Base-by-base conservation (phyloP, 2,888 invertebrate genomes). In the Orthonychiurus folsomi region DNA sequence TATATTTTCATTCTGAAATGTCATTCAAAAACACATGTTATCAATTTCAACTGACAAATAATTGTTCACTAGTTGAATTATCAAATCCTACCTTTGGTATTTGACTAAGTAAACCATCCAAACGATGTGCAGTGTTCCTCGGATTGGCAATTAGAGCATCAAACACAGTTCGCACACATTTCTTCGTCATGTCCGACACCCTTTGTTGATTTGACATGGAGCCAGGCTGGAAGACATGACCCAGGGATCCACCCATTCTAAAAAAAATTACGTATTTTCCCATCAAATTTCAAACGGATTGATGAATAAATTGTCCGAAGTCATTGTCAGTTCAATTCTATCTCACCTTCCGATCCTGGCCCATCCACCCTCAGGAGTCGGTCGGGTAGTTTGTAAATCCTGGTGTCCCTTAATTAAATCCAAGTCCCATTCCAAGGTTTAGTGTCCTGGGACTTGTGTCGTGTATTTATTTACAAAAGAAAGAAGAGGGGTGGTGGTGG, bases 111-210 rank as follows among this genome's bases (percentile, higher is more conserved):
- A 85, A 78, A n/a, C 81, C 81, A 73, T 86, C 86, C 37, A 86
- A 76, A 52, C 83, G 79, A 73, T 85, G 84, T 57, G 84, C 81
- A 12, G 85, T 82, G 61, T 85, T 81, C 75, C 82, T 82, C 0
- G 85, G 85, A 76, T 86, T 85, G 1, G 85, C 85, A 63, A 84
- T 77, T 23, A 86, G 76, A 20, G 84, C 84, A 76, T 85, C 85
- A 73, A 85, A 85, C 9, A 86, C 79, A 1, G 82, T 83, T 73
- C 82, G 80, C 28, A 86, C 81, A 74, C 82, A 82, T 67, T 81
- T 80, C 72, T 82, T 80, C 0, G 85, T 85, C 12, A 82, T 79
- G 73, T 85, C 64, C 15, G 64, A 59, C 23, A 64, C 67, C 21
- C 65, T 64, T 56, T 67, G 66, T 23, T 67, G 65, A 56, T 67